Evolutionary conservation across 92 coral and sea anemone species (phyloP), one percentile per base, ranked within the genome.

Genomic region (Paramuricea clavata): DNA sequence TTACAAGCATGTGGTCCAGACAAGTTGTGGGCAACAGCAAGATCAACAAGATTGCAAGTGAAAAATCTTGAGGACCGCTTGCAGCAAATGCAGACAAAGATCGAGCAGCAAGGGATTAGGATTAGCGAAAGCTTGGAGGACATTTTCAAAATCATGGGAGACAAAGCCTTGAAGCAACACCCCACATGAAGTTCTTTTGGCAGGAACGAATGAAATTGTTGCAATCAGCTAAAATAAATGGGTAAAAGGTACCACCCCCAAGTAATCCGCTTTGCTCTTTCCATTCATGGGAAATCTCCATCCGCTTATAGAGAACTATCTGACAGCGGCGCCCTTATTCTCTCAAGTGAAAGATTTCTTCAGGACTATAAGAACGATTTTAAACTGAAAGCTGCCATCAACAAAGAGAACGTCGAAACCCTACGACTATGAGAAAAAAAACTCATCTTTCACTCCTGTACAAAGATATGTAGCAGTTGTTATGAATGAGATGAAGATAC

Each of bases 401-500:
- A 61, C n/a, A 61, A 61, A 61, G 69, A 61, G 3, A 61, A 61
- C n/a, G 0, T 61, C 15, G 31, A 27, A 27, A 0, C 31, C 33
- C 10, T 61, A 61, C 11, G 33, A 61, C n/a, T n/a, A n/a, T n/a
- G n/a, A n/a, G n/a, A 27, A 21, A 61, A 61, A 61, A 25, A 61
- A 4, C n/a, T 61, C 34, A 27, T 61, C 69, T 61, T 61, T 61
- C 31, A 61, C 69, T 61, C 33, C 69, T 61, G 34, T 61, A 61
- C 69, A 61, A 15, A 8, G 93, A 31, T 92, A 89, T 69, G 49
- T 92, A 13, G 92, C 87, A 31, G 74, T 92, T 4, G 59, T 92
- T 19, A 88, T 89, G 67, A 90, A 92, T 60, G 92, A 92, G 23
- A 92, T 89, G 92, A 85, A 92, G 77, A 74, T 89, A 2, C 61